These are phyloP conservation scores for Coptodon rendalli DNA, from an alignment of 2,113 vertebrate species.

Conservation along the genomic window DNA sequence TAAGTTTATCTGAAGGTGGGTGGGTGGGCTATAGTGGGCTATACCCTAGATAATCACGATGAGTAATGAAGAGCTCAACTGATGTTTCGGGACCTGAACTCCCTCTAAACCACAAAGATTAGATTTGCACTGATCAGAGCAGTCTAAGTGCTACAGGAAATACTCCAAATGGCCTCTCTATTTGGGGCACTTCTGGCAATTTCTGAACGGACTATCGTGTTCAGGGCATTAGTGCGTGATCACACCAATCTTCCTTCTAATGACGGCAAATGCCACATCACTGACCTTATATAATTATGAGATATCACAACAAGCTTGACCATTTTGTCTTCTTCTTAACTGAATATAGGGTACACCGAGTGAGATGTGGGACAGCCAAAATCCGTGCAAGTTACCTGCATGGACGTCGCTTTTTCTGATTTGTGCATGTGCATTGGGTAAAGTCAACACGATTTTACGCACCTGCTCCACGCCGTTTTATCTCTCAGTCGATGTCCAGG, in stretches of 20 bases:
- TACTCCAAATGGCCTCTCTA: background rate
- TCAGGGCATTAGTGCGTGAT: background rate
- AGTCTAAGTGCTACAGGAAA: background rate
- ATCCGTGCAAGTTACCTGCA: background rate
- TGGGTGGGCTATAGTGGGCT: background rate
- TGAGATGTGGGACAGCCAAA: background rate
- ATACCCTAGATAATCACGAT: background rate
- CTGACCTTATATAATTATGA: background rate
- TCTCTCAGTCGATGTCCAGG: constrained; percentile 33
- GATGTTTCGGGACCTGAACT: background rate
- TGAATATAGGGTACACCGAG: background rate
- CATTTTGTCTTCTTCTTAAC: background rate
- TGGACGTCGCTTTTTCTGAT: background rate
- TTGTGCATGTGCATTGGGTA: background rate
- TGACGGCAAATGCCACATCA: constrained; percentile 25
- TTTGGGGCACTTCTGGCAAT: background rate
- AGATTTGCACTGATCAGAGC: background rate
- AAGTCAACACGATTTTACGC: constrained; percentile 11
- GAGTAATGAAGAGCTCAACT: background rate
- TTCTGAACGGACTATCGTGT: background rate
- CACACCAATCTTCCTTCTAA: background rate
- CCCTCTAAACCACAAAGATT: background rate
- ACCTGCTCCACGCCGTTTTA: constrained; percentile 59
- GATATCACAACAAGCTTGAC: background rate
- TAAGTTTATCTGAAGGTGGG: background rate